Conservation (phyloP, 2,797 vertebrate species). For the Semotilus atromaculatus region DNA sequence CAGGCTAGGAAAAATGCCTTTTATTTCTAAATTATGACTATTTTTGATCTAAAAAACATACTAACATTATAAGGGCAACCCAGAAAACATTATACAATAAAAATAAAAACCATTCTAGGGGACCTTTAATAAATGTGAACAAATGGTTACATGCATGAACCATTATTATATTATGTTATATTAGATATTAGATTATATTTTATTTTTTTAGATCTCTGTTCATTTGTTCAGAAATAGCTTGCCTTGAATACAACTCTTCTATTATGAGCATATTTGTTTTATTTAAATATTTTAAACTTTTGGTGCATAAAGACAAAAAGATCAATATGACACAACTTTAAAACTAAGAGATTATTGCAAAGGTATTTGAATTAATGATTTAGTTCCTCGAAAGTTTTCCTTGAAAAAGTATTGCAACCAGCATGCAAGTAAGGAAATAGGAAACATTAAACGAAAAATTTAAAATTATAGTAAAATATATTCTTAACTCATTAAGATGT, state of each 20-base stretch:
- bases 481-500: too few relatives aligned
- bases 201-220: background rate
- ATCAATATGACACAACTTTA: background rate
- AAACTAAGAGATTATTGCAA: background rate
- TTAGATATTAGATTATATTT: too few relatives aligned
- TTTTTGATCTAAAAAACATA: too few relatives aligned
- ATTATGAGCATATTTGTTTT: background rate
- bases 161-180: too few relatives aligned
- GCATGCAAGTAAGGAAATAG: background rate
- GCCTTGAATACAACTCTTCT: background rate
- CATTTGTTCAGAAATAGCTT: background rate
- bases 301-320: background rate
- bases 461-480: background rate
- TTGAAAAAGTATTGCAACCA: background rate
- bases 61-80: too few relatives aligned
- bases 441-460: background rate
- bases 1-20: too few relatives aligned
- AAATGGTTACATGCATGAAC: background rate
- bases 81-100: too few relatives aligned
- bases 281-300: background rate
- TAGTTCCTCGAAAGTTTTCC: too few relatives aligned
- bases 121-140: background rate
- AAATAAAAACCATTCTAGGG: too few relatives aligned
- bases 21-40: too few relatives aligned
- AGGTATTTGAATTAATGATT: background rate